phyloP scores from a whole-genome alignment of 1,140 invertebrate genomes.

The Calliopsis andreniformis region DNA sequence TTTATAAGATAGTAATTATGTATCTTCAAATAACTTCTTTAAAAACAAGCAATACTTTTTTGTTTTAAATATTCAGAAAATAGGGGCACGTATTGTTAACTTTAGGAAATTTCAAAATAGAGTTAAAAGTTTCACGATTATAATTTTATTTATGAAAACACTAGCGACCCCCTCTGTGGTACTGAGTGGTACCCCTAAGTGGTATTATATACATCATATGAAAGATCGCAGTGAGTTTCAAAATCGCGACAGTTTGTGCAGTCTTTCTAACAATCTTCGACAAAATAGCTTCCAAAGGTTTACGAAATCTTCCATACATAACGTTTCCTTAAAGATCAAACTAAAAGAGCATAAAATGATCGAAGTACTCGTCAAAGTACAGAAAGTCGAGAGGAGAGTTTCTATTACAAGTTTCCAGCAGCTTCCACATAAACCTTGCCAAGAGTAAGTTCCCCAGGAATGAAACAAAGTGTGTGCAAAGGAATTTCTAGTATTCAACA shows the following conservation, averaged over 20 bases:
- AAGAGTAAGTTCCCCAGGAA: not conserved
- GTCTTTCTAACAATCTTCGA: not conserved
- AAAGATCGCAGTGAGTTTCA: not conserved
- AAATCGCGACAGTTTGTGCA: not conserved
- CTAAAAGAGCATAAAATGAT: not conserved
- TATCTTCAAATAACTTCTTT: too few species aligned
- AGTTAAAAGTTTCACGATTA: too few species aligned
- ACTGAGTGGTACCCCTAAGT: too few species aligned
- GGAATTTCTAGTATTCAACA: constrained; percentile 22
- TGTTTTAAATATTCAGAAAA: too few species aligned
- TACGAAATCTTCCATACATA: too few species aligned
- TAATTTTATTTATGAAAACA: too few species aligned
- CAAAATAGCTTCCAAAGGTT: not conserved
- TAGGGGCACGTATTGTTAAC: too few species aligned
- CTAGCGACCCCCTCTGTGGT: too few species aligned
- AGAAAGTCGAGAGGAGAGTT: constrained; percentile 28
- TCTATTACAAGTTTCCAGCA: constrained; percentile 8
- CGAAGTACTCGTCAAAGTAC: not conserved
- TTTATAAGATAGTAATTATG: too few species aligned
- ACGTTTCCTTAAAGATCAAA: not conserved
- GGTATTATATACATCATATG: not conserved
- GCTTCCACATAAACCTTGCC: constrained; percentile 17
- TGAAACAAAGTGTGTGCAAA: constrained; percentile 28
- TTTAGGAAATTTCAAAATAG: too few species aligned
- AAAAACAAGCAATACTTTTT: too few species aligned